Evolutionary conservation across 2,888 invertebrate genomes (phyloP), one percentile per base, ranked within the genome.

Genomic region (Noctua pronuba): DNA sequence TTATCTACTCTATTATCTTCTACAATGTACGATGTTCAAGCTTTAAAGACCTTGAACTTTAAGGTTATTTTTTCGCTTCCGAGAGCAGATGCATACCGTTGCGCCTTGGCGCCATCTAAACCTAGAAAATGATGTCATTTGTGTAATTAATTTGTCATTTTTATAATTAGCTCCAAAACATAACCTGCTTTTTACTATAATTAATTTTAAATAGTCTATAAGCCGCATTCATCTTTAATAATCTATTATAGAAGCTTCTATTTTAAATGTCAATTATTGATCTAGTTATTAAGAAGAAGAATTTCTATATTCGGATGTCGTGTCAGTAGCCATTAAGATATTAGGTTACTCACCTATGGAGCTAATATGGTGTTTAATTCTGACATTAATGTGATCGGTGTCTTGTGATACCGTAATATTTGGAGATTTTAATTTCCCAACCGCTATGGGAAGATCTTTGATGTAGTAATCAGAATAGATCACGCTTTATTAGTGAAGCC

Each of bases 211-310:
- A 71, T 64, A 18, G 28, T 55, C 28, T 28, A 62, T 11, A 31
- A 68, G 68, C 55, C 38, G 41, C 18, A 65, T 62, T 31, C 31
- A 28, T 74, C 21, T 72, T 52, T 67, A 55, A 71, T 73, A 73
- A 74, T 77, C 55, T 62, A 67, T 52, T 69, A 71, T 28, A 60
- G 78, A 77, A 35, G 11, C 31, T 58, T 72, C n/a, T 65, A 73
- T 75, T 79, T 21, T 69, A 79, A 87, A 86, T 86, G 83, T 76
- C 80, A 81, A 83, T 78, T 86, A 83, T 78, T 86, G 84, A 79
- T 86, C 80, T 85, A 79, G 80, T 80, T 86, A 77, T 78, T 35
- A 41, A 24, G 62, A 64, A 35, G 65, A 72, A 62, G 64, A 75
- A 72, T 68, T 70, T 83, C 64, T 67, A 73, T 71, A 74, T 75